Evolutionary conservation across 2,113 vertebrate genomes (phyloP), one percentile per base, ranked within the genome.

Genomic region (Gymnarchus niloticus): DNA sequence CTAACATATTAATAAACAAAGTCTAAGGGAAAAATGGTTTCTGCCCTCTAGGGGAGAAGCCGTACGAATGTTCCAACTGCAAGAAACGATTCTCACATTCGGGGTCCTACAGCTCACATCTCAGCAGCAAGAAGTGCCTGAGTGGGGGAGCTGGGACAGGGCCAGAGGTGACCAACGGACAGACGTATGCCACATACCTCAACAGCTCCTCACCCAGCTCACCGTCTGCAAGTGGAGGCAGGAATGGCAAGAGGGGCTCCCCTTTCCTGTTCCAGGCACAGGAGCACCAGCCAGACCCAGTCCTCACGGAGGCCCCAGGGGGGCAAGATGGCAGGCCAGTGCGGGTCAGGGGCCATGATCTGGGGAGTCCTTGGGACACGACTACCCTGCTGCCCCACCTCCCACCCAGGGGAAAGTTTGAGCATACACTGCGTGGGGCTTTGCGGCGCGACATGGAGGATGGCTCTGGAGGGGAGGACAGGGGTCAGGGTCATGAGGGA

Each of bases 51-150:
- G 95, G 95, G 85, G 95, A 96, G 90, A 96, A 96, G 87, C 95
- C 95, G 0, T 96, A 96, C 1, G 94, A 96, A 86, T 96, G 95
- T 84, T 89, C 93, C 86, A 95, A 95, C 90, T 96, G 95, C 91
- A 96, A 95, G 91, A 95, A 95, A 56, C 93, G 95, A 2, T 96
- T 96, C 89, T 96, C 95, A 48, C 95, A 96, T 87, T 96, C 95
- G 0, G 95, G 95, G 9, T 96, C 95, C 44, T 96, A 96, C 91
- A 96, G 95, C 87, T 96, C 95, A 3, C 95, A 96, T 87, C 90
- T 96, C 61, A 96, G 95, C 93, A 96, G 94, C 88, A 95, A 94
- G 88, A 96, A 96, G 91, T 96, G 95, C 83, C 92, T 95, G 1
- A 92, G 91, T 56, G 91, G 87, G 17, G 87, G 23, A 84, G 88